Percentiles rank a stretch among this genome's conserved stretches.
phyloP scores from a whole-genome alignment of 2,797 vertebrate species.

The Sebastes itinus region DNA sequence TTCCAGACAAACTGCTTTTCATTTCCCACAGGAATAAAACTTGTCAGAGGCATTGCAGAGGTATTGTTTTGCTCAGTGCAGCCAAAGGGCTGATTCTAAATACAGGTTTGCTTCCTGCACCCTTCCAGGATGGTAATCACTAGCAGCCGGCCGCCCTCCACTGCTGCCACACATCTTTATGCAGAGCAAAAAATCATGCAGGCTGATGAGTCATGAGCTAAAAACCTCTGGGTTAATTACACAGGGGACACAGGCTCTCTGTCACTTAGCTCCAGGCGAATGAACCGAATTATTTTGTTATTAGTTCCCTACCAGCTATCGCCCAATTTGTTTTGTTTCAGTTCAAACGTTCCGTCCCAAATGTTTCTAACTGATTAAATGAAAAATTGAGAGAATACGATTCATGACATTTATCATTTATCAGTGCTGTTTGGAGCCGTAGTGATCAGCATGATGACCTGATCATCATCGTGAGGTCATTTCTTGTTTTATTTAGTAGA shows the following conservation, averaged over 20 bases:
- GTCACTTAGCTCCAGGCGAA: slow-evolving; percentile 51
- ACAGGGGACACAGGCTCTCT: slow-evolving; percentile 36
- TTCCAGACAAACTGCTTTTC: slow-evolving; percentile 29
- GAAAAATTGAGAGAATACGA: neutral
- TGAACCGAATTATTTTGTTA: slow-evolving; percentile 51
- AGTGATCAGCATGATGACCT: neutral
- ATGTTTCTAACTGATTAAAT: neutral
- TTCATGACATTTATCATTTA: neutral
- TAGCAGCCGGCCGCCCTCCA: slow-evolving; percentile 35
- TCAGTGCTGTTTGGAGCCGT: neutral
- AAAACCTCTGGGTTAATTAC: slow-evolving; percentile 60
- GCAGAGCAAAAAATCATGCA: slow-evolving; percentile 28
- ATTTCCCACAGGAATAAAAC: slow-evolving; percentile 35
- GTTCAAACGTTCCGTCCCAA: neutral
- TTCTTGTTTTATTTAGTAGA: neutral
- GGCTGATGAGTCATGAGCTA: slow-evolving; percentile 51
- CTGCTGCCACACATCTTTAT: slow-evolving; percentile 36
- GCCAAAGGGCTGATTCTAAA: slow-evolving; percentile 55
- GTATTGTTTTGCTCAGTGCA: slow-evolving; percentile 34
- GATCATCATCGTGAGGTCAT: neutral
- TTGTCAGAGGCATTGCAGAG: slow-evolving; percentile 28
- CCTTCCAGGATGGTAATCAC: slow-evolving; percentile 31
- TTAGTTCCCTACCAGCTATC: slow-evolving; percentile 24
- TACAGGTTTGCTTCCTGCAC: slow-evolving; percentile 39
- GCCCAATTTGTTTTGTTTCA: slow-evolving; percentile 4